Evolutionary conservation across 2,113 vertebrate genomes (phyloP), one percentile per base, ranked within the genome.

Genomic region (Albula goreensis): DNA sequence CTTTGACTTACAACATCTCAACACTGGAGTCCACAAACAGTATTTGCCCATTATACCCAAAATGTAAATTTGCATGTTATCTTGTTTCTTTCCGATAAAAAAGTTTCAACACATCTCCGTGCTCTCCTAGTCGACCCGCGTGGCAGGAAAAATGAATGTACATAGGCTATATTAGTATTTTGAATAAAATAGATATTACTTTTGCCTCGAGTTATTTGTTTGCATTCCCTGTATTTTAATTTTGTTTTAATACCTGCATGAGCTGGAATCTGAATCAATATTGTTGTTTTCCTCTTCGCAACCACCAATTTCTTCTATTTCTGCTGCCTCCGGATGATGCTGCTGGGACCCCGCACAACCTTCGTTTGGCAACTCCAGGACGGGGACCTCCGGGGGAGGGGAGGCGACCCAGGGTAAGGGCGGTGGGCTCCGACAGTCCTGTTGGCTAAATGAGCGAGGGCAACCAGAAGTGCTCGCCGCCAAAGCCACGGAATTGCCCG

Each of bases 211-310:
- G 17, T 19, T 66, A 66, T 22, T 19, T 19, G 17, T 22, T 74
- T 2, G 8, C n/a, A 31, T 31, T 7, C 70, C 8, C 19, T 7
- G 4, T 12, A 1, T 31, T 74, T 8, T 74, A n/a, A 25, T 25
- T 4, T n/a, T 70, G 4, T 2, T 57, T 19, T 11, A 49, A 31
- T 95, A 99, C 98, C 98, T 99, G 98, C 96, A 98, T 0, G 96
- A 98, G 95, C 97, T 98, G 95, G 96, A 97, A 93, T 98, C 97
- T 6, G 97, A 97, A 91, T 98, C 97, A 48, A 90, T 91, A 25
- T 63, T 63, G 53, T 57, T 81, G 86, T 92, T 93, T 92, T 96
- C 96, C 89, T 97, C 97, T 88, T 97, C 97, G 91, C 96, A 95
- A 80, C 96, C 96, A 82, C 93, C 93, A 88, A 50, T 57, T 25